Evolutionary conservation across 2,797 vertebrate species (phyloP), one percentile per base, ranked within the genome.

Genomic region (Parauchenoglanis punctatus): DNA sequence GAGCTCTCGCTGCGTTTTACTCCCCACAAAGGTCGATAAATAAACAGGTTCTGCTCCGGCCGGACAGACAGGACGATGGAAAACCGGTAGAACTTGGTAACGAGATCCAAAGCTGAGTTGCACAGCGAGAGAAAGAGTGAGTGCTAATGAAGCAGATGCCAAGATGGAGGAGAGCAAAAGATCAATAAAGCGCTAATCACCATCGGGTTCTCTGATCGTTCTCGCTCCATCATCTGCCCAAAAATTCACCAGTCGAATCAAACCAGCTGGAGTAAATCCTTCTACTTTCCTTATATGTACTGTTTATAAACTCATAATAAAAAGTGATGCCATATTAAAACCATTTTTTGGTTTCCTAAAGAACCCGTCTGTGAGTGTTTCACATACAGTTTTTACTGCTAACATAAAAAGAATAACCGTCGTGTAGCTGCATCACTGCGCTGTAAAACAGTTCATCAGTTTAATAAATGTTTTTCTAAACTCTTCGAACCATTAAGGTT

Each of bases 161-260:
- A 31, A 13, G 76, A 72, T 54, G 59, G 28, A 59, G 12, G 52
- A 63, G 83, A 44, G 58, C 0, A n/a, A 52, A 46, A 70, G 68
- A 95, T 95, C 94, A 94, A 95, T 95, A 93, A 31, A 91, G 93
- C 92, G 93, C 89, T 92, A 92, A 95, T 92, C 92, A 92, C 90
- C 88, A 73, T 92, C 88, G 89, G 87, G 89, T 95, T 93, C 91
- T 91, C 91, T 92, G 3, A 31, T 18, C 52, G 83, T 89, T 91
- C 85, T 85, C 72, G 49, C 76, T 31, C 52, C 49, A 20, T 86
- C 59, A 68, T 83, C 89, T 46, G 78, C 89, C 91, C 77, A 56
- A 84, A 89, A 84, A 87, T 90, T 54, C 65, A 7, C 35, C n/a
- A n/a, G n/a, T n/a, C n/a, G n/a, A n/a, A n/a, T n/a, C n/a, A n/a